These are phyloP conservation scores for Cranoglanis bouderius DNA, from an alignment of 2,113 vertebrate genomes.

Conservation along the genomic window DNA sequence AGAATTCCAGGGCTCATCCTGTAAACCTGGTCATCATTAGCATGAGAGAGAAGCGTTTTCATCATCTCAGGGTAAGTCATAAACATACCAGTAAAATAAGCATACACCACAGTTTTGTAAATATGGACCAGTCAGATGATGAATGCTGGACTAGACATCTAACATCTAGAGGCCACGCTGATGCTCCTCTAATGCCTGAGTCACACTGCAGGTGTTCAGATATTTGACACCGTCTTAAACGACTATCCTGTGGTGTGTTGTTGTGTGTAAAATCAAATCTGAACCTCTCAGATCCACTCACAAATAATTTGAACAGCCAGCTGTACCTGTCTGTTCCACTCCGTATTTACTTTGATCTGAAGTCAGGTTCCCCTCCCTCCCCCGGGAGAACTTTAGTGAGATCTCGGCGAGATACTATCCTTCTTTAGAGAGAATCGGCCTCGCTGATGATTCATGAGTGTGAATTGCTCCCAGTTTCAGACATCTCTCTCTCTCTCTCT, in stretches of 20 bases:
- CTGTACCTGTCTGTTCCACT: background rate
- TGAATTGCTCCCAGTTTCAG: background rate
- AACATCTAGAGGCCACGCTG: background rate
- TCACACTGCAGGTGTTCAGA: background rate
- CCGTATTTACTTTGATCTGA: background rate
- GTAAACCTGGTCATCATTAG: conserved; percentile 5
- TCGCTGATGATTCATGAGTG: background rate
- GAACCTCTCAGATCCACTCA: background rate
- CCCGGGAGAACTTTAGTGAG: background rate
- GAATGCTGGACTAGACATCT: background rate
- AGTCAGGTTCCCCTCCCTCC: background rate
- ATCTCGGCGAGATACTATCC: too few relatives aligned
- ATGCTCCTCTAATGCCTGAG: background rate
- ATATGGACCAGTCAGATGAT: background rate
- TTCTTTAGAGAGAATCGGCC: background rate
- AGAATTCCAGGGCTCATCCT: background rate
- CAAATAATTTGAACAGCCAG: background rate
- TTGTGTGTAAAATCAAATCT: background rate
- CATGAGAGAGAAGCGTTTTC: conserved; percentile 37
- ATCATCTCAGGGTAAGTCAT: conserved; percentile 48
- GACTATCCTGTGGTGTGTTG: background rate
- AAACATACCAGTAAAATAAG: background rate
- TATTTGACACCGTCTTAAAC: background rate
- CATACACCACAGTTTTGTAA: background rate
- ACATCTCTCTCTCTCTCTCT: background rate